phyloP scores from a whole-genome alignment of 1,140 invertebrate species.

The Atta texana region DNA sequence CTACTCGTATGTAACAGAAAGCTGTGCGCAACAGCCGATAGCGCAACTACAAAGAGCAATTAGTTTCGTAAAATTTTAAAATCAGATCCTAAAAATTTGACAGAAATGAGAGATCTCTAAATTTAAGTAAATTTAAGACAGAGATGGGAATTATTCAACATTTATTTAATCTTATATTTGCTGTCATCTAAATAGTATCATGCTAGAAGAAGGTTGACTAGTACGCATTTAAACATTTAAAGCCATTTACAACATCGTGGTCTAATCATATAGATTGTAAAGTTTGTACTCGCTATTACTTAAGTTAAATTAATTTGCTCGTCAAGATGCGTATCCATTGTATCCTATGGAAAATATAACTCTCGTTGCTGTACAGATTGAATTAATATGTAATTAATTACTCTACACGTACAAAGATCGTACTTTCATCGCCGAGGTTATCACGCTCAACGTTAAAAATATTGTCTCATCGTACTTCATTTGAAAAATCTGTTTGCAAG shows the following conservation, averaged over 20 bases:
- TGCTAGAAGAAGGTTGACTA: conserved; percentile 22
- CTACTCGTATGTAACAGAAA: background rate
- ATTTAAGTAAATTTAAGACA: background rate
- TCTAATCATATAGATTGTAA: conserved; percentile 8
- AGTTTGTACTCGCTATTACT: conserved; percentile 33
- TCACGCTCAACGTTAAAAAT: background rate
- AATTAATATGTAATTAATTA: conserved; percentile 28
- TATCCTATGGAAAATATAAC: conserved; percentile 19
- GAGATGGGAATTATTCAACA: background rate
- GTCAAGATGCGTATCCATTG: background rate
- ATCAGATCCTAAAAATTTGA: background rate
- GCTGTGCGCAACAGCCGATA: background rate
- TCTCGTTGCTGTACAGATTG: background rate
- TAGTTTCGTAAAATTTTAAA: conserved; percentile 7
- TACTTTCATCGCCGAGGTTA: background rate
- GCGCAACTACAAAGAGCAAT: background rate
- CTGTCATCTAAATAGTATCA: background rate
- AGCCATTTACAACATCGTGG: conserved; percentile 17
- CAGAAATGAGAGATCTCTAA: background rate
- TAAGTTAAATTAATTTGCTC: conserved; percentile 13
- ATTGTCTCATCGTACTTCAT: background rate
- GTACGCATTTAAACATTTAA: conserved; percentile 45
- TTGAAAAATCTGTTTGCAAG: background rate
- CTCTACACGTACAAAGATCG: conserved; percentile 3
- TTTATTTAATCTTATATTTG: conserved; percentile 19